Evolutionary conservation across 1,140 invertebrate genomes (phyloP).

Genomic region (Nymphalis io): DNA sequence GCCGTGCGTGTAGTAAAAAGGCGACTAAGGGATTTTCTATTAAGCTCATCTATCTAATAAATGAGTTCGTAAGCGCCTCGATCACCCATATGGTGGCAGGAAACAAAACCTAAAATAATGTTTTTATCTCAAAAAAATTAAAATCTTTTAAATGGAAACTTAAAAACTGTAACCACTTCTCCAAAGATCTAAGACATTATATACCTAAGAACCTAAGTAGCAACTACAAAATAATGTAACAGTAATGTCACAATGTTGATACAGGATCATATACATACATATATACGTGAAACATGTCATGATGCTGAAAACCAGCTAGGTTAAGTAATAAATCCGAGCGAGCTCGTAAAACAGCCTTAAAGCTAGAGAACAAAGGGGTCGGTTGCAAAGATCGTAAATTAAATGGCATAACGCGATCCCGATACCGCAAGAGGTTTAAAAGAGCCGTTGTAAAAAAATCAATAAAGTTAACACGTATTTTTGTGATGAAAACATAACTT

Average conservation of each 20-base stretch:
- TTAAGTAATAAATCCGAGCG: constrained; percentile 28
- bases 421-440: not conserved
- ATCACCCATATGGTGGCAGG: no score
- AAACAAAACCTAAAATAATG: no score
- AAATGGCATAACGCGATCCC: constrained; percentile 3
- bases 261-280: not conserved
- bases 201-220: no score
- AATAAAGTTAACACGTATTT: not conserved
- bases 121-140: no score
- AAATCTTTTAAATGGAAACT: no score
- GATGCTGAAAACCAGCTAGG: constrained; percentile 20
- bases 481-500: not conserved
- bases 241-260: not conserved
- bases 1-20: no score
- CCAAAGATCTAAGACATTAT: no score
- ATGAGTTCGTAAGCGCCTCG: no score
- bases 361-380: constrained; percentile 25
- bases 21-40: no score
- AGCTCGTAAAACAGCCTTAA: constrained; percentile 29
- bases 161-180: no score
- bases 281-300: not conserved
- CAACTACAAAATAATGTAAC: no score
- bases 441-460: not conserved
- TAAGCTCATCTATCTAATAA: no score
- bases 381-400: constrained; percentile 25